Base-by-base conservation (phyloP, 2,797 vertebrate species). In the Chromobotia macracanthus region DNA sequence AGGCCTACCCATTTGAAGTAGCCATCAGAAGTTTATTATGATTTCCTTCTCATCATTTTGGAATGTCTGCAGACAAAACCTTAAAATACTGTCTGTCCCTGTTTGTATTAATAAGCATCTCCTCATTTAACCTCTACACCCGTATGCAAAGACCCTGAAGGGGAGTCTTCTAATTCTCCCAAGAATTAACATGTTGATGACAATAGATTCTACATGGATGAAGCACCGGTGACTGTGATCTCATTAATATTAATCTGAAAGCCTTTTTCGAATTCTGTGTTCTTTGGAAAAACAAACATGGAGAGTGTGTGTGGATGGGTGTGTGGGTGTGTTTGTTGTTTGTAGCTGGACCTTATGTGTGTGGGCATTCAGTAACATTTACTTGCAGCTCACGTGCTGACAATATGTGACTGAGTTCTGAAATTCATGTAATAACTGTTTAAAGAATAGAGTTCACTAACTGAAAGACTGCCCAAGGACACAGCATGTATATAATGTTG, bases 41-140 rank as follows among this genome's bases (percentile, higher is more conserved):
- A 56, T 56, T 56, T 11, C 53, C 21, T 21, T 55, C n/a, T 55
- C 21, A 58, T 25, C 10, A 21, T 58, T 58, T 58, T 58, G 55
- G 21, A 58, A 58, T 58, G 21, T 58, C 19, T 25, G 11, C 13
- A 25, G 3, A 58, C 11, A 9, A 21, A 55, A 55, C 19, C n/a
- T 55, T 28, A 53, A 76, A 67, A 56, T 28, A 46, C 58, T 38
- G 25, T 56, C 19, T 46, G 50, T 48, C n/a, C 3, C 18, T 50
- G 48, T 44, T 51, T 72, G 38, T 41, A 21, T 51, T 63, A 61
- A 9, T 41, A 8, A 19, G 23, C 19, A 13, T 64, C 4, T 55
- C 48, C 72, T 64, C 13, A 64, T 70, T 55, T 46, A 63, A 75
- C 72, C 66, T 80, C 31, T 38, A 58, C 73, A 46, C 44, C 60